Evolutionary conservation across 2,888 invertebrate genomes (phyloP), one percentile per base, ranked within the genome.

Genomic region (Heliconius hortense): DNA sequence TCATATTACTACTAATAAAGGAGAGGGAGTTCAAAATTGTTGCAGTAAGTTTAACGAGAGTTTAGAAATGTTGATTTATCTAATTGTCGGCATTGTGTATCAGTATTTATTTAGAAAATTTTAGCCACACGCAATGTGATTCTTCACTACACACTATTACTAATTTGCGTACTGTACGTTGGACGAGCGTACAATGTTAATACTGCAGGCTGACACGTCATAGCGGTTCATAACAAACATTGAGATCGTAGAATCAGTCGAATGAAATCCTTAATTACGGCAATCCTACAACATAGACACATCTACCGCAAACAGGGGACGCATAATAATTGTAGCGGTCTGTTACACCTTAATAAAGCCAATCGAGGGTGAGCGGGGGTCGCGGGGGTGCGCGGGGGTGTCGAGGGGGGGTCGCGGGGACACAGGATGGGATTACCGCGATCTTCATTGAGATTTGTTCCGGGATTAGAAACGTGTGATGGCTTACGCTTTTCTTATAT

Each of bases 381-480:
- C 35, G 35, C 35, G 80, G 84, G 56, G 21, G 4, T 39, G 4
- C 43, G 43, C 56, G 8, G 18, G 56, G 56, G 56, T 21, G n/a
- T 0, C 80, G 90, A 88, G 89, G 84, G 82, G 82, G 86, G 24
- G 26, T 7, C 26, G 60, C 26, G 60, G 60, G 82, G 82, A 79
- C 82, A 82, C 82, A 84, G 87, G 86, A 85, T 81, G 83, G 91
- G 92, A 91, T 92, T 92, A 87, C 82, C 89, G 87, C 90, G 89
- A 90, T 92, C 90, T 92, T 93, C 93, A 93, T 94, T 93, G 93
- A 93, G 94, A 94, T 94, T 94, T 93, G 93, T 94, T 92, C 92
- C 88, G 88, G 93, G 92, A 93, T 94, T 93, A 93, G 89, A 88
- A 88, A 84, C 87, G 87, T 90, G 91, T 92, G 90, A 91, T 90